These are phyloP conservation scores for Osmerus eperlanus DNA, from an alignment of 2,113 vertebrate genomes.

Conservation along the genomic window DNA sequence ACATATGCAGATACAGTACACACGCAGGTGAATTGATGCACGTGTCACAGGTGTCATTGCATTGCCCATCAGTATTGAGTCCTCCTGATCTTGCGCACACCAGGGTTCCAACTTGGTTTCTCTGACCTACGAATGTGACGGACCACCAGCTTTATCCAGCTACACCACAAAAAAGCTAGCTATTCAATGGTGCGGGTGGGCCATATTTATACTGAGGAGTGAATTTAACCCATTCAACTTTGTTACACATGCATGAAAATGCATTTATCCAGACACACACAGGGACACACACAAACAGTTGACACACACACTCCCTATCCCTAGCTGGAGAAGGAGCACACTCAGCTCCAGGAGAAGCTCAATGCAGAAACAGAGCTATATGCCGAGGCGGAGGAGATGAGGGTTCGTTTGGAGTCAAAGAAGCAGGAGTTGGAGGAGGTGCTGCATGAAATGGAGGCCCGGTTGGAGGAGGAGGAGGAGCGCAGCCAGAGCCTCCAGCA, in stretches of 20 bases:
- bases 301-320: not conserved
- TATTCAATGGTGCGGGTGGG: too few relatives aligned
- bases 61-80: too few relatives aligned
- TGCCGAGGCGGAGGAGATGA: constrained; percentile 87
- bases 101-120: too few relatives aligned
- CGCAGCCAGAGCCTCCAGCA: constrained; percentile 76
- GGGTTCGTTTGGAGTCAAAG: constrained; percentile 86
- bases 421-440: constrained; percentile 95
- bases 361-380: constrained; percentile 88
- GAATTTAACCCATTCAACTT: too few relatives aligned
- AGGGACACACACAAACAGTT: not conserved
- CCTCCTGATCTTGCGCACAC: too few relatives aligned
- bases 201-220: too few relatives aligned
- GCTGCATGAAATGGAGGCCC: constrained; percentile 90
- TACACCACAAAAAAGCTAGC: too few relatives aligned
- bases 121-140: too few relatives aligned
- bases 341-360: constrained; percentile 81
- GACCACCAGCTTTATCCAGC: too few relatives aligned
- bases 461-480: constrained; percentile 93
- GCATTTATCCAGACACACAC: not conserved
- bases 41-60: too few relatives aligned
- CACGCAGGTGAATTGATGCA: not conserved
- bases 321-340: constrained; percentile 85
- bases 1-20: not conserved
- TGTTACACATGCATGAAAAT: too few relatives aligned